Evolutionary conservation across 2,113 vertebrate species (phyloP).

Genomic region (Poeciliopsis prolifica): DNA sequence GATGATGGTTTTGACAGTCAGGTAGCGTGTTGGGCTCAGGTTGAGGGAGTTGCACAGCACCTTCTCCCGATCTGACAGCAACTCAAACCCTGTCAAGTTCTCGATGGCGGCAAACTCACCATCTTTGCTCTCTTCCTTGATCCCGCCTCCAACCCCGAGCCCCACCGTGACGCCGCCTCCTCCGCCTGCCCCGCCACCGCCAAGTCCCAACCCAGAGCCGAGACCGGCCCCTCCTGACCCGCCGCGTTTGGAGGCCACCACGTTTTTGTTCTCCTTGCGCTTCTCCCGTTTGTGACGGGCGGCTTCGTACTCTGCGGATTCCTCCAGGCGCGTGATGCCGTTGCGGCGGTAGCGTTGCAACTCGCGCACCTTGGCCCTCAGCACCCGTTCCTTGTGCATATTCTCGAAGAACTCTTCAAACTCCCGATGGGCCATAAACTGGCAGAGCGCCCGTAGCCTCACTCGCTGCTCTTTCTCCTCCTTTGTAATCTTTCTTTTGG

Average conservation of each 20-base stretch:
- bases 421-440: conserved; percentile 96
- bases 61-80: conserved; percentile 95
- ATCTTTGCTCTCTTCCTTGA: conserved; percentile 90
- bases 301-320: conserved; percentile 92
- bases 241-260: conserved; percentile 82
- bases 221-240: conserved; percentile 62
- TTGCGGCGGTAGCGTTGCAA: conserved; percentile 95
- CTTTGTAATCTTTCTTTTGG: conserved; percentile 91
- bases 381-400: conserved; percentile 92
- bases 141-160: conserved; percentile 63
- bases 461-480: conserved; percentile 93
- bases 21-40: conserved; percentile 91
- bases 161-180: conserved; percentile 63
- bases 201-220: conserved; percentile 64
- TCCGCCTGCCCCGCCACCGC: conserved; percentile 54
- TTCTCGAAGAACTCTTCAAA: conserved; percentile 96
- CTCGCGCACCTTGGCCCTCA: conserved; percentile 93
- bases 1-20: conserved; percentile 97
- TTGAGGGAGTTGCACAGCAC: conserved; percentile 93
- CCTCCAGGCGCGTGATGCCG: conserved; percentile 92
- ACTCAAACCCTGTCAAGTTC: conserved; percentile 91
- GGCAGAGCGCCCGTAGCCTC: conserved; percentile 89
- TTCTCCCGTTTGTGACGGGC: conserved; percentile 95
- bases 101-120: conserved; percentile 93
- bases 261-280: conserved; percentile 91